phyloP scores from a whole-genome alignment of 2,888 invertebrate species.

The Microplitis deprimator region DNA sequence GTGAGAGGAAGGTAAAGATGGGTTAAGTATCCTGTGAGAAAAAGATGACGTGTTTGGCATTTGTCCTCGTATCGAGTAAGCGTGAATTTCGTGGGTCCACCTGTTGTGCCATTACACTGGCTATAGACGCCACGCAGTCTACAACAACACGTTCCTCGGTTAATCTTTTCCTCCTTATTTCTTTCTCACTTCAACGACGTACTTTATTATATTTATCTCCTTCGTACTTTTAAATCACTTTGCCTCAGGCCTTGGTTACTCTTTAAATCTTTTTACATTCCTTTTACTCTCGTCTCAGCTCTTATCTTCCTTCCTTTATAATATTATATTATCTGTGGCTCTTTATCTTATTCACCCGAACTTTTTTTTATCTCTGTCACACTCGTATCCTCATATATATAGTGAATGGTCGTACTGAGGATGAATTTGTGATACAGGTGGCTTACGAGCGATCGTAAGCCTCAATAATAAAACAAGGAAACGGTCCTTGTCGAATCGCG shows the following conservation, averaged over 20 bases:
- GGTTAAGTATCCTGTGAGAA: not conserved
- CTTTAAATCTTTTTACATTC: not conserved
- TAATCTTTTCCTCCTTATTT: not conserved
- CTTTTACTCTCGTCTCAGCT: not conserved
- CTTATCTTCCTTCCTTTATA: not conserved
- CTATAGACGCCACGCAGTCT: not conserved
- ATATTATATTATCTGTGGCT: no score
- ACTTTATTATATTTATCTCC: not conserved
- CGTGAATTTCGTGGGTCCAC: not conserved
- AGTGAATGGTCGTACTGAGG: no score
- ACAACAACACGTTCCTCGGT: not conserved
- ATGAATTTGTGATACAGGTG: not conserved
- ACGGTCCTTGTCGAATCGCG: slow-evolving; percentile 13
- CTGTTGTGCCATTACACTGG: not conserved
- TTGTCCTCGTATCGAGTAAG: not conserved
- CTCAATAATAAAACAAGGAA: not conserved
- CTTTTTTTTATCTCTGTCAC: no score
- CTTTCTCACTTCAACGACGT: not conserved
- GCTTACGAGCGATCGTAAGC: slow-evolving; percentile 10
- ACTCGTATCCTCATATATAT: no score
- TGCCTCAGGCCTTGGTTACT: not conserved
- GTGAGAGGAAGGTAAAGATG: no score
- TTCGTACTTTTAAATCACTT: not conserved
- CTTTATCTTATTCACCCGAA: no score
- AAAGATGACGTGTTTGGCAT: no score